Percentiles rank a stretch among this genome's conserved stretches.
phyloP scores from a whole-genome alignment of 2,113 vertebrate species.

The Saguinus imperator region DNA sequence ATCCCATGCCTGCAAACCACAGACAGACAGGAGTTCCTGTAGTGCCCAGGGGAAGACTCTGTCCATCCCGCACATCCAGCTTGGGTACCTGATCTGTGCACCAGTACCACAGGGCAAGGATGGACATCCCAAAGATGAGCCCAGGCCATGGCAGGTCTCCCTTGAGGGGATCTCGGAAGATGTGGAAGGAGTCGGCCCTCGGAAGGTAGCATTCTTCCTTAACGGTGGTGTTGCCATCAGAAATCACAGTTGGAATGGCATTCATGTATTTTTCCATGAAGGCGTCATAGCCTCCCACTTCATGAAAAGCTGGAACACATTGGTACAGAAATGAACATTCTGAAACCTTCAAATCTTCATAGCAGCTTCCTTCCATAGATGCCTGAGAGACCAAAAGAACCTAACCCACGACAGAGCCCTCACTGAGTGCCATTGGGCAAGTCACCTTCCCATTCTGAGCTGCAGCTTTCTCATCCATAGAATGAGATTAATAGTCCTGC shows the following conservation, averaged over 20 bases:
- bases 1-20: background rate
- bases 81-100: slow-evolving; percentile 95
- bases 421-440: background rate
- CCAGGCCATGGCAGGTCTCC: slow-evolving; percentile 97
- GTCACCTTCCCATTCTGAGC: background rate
- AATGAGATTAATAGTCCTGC: background rate
- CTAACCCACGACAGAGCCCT: background rate
- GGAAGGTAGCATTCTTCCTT: slow-evolving; percentile 87
- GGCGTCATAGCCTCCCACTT: slow-evolving; percentile 90
- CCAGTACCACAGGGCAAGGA: slow-evolving; percentile 95
- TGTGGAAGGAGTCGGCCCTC: slow-evolving; percentile 90
- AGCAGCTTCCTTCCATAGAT: background rate
- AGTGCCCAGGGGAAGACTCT: background rate
- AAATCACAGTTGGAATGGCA: slow-evolving; percentile 82
- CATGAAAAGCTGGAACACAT: slow-evolving; percentile 86
- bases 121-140: slow-evolving; percentile 90
- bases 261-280: slow-evolving; percentile 91
- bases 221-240: slow-evolving; percentile 34
- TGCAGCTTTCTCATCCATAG: background rate
- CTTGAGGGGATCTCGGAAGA: slow-evolving; percentile 89
- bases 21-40: background rate
- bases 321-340: background rate
- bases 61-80: rapidly evolving
- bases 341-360: background rate
- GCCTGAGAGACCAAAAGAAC: background rate